Evolutionary conservation across 2,797 vertebrate genomes (phyloP).

Genomic region (Parotocinclus haroldoi): DNA sequence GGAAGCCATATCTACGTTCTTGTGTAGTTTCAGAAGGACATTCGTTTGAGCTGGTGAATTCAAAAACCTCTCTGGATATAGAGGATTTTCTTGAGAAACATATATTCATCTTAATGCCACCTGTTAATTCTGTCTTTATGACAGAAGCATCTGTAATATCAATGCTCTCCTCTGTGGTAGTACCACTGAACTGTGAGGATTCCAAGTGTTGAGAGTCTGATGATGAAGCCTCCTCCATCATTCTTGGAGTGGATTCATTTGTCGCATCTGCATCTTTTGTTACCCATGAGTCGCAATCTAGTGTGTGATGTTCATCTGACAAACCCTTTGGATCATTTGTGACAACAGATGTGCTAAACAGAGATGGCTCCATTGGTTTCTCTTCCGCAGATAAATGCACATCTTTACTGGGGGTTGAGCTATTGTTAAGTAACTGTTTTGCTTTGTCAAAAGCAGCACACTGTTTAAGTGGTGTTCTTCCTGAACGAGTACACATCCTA

Average conservation of each 20-base stretch:
- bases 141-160: constrained; percentile 63
- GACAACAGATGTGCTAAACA: constrained; percentile 1
- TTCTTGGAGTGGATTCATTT: constrained; percentile 20
- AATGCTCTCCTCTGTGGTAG: constrained; percentile 61
- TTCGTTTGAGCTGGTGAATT: constrained; percentile 43
- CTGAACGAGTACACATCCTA: constrained; percentile 61
- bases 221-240: constrained; percentile 44
- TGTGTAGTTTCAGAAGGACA: constrained; percentile 15
- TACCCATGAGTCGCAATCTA: not conserved
- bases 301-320: not conserved
- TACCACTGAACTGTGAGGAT: constrained; percentile 57
- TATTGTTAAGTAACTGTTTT: no score
- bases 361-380: not conserved
- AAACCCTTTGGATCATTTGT: not conserved
- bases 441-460: not conserved
- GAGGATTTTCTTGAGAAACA: constrained; percentile 63
- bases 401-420: not conserved
- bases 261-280: constrained; percentile 1
- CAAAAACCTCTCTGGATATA: constrained; percentile 39
- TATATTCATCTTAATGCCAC: constrained; percentile 64
- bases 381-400: not conserved
- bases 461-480: constrained; percentile 57
- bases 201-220: constrained; percentile 58
- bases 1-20: constrained; percentile 66
- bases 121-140: constrained; percentile 58